Percentiles rank a stretch among this genome's conserved stretches.
Conservation (phyloP, 1,140 invertebrate species). For the Camponotus floridanus region DNA sequence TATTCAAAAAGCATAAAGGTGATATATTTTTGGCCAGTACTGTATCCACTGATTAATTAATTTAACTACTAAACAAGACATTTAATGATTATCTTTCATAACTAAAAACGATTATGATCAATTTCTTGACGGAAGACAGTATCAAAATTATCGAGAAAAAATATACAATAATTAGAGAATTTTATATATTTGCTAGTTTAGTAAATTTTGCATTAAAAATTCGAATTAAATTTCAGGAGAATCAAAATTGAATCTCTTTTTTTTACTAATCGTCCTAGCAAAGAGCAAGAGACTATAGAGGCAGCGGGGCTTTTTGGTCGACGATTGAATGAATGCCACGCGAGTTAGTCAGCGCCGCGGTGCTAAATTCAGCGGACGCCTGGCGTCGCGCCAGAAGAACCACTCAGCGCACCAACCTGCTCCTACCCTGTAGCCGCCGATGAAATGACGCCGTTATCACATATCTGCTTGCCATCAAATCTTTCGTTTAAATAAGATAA, state of each 20-base stretch:
- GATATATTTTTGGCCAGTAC: no score
- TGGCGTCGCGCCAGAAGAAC: constrained; percentile 85
- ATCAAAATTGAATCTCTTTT: not conserved
- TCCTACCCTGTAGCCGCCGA: constrained; percentile 74
- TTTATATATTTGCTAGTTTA: not conserved
- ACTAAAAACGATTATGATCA: not conserved
- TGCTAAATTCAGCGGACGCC: constrained; percentile 85
- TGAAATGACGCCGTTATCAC: constrained; percentile 74
- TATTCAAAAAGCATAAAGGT: no score
- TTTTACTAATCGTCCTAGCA: constrained; percentile 28
- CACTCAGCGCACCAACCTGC: constrained; percentile 86
- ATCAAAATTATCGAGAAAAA: not conserved
- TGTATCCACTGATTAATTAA: no score
- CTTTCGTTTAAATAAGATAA: constrained; percentile 47
- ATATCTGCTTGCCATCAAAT: constrained; percentile 53
- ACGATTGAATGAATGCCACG: constrained; percentile 85
- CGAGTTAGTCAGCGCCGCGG: constrained; percentile 85
- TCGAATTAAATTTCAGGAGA: not conserved
- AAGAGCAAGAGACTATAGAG: constrained; percentile 67
- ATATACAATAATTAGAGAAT: not conserved
- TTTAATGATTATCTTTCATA: not conserved
- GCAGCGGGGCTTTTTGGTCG: constrained; percentile 78
- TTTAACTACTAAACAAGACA: not conserved
- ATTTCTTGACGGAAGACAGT: not conserved
- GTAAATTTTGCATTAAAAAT: not conserved